These are phyloP conservation scores for Apamea monoglypha DNA, from an alignment of 2,888 invertebrate species.

Conservation along the genomic window DNA sequence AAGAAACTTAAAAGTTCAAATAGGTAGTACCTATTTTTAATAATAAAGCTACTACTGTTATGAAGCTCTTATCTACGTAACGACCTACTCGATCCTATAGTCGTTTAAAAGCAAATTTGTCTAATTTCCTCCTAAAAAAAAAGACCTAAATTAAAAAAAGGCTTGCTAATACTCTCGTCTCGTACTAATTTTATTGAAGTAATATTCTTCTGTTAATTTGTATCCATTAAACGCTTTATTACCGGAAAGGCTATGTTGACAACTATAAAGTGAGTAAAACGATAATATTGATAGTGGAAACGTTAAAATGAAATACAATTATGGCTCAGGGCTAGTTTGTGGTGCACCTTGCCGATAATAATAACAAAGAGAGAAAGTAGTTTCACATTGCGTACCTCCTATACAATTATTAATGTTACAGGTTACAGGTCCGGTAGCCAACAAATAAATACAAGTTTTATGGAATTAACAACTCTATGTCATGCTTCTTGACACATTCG, in stretches of 20 bases:
- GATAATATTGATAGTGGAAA: constrained; percentile 28
- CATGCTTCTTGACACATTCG: constrained; percentile 43
- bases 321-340: constrained; percentile 28
- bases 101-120: not conserved
- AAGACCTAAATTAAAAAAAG: not conserved
- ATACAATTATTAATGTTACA: constrained; percentile 29
- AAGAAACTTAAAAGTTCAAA: not conserved
- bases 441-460: not conserved
- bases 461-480: constrained; percentile 65
- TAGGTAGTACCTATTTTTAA: not conserved
- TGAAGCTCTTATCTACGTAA: not conserved
- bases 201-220: constrained; percentile 6
- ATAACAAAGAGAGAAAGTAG: constrained; percentile 46
- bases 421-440: constrained; percentile 6
- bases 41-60: not conserved
- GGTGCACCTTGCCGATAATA: constrained; percentile 48
- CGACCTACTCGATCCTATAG: not conserved
- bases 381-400: constrained; percentile 14
- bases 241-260: constrained; percentile 40
- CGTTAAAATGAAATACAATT: constrained; percentile 46
- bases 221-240: constrained; percentile 29
- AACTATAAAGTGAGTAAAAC: constrained; percentile 33
- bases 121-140: not conserved
- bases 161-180: too few relatives aligned
- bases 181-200: not conserved